Evolutionary conservation across 2,888 invertebrate genomes (phyloP).

Genomic region (Holacanthella duospinosa): DNA sequence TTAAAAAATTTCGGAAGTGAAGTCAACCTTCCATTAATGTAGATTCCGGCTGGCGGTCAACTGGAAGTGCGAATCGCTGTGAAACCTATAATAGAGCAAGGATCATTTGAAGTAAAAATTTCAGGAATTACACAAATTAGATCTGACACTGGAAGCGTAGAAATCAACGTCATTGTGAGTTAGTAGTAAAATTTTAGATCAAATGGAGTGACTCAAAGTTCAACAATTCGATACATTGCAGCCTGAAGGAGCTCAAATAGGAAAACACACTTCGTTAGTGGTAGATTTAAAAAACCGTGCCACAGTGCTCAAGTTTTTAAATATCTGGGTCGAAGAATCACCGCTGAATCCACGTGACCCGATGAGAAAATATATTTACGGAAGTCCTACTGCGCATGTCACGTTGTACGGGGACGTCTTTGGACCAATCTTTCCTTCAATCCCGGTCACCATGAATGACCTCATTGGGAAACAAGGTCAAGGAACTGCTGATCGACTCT

Average conservation of each 20-base stretch:
- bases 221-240: conserved; percentile 22
- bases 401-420: conserved; percentile 49
- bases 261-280: conserved; percentile 47
- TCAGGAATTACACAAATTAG: conserved; percentile 47
- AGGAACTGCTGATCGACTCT: conserved; percentile 47
- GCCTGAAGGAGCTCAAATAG: conserved; percentile 47
- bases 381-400: conserved; percentile 45
- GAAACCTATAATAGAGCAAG: conserved; percentile 44
- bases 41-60: conserved; percentile 39
- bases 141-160: conserved; percentile 38
- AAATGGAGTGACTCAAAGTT: background rate
- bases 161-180: conserved; percentile 40
- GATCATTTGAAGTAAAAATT: conserved; percentile 44
- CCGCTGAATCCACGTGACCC: conserved; percentile 46
- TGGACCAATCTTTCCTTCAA: conserved; percentile 44
- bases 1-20: background rate
- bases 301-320: conserved; percentile 45
- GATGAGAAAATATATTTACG: conserved; percentile 47
- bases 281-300: conserved; percentile 47
- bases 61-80: conserved; percentile 47
- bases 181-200: background rate
- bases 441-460: conserved; percentile 39
- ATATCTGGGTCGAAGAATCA: conserved; percentile 47
- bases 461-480: conserved; percentile 44
- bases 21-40: conserved; percentile 18